Conservation (phyloP, 2,797 vertebrate species). For the Enteromius viviparus region DNA sequence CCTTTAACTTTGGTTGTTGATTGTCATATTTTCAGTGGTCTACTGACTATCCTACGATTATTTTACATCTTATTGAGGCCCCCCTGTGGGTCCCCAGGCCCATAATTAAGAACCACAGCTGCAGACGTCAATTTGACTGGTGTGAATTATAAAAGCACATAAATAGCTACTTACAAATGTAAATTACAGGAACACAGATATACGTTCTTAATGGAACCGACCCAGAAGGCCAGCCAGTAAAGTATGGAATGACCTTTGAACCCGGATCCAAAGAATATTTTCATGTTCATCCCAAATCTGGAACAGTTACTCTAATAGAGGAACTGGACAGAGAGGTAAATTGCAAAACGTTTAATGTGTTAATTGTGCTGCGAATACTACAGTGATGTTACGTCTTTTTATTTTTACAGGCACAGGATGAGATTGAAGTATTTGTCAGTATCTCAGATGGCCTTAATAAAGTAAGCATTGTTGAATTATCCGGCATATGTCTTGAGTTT, state of each 20-base stretch:
- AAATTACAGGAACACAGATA: constrained; percentile 84
- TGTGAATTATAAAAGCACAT: neutral
- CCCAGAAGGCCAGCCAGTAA: constrained; percentile 89
- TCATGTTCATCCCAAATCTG: constrained; percentile 81
- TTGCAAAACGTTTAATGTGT: neutral
- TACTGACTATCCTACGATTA: neutral
- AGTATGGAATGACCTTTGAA: constrained; percentile 87
- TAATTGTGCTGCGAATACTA: neutral
- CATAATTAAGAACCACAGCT: neutral
- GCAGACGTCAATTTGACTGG: neutral
- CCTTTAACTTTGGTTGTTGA: neutral
- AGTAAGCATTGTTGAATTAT: constrained; percentile 72
- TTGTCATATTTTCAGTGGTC: neutral
- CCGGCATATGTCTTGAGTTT: neutral
- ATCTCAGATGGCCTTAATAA: constrained; percentile 92
- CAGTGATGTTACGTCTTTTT: constrained; percentile 19
- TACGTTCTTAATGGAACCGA: constrained; percentile 94
- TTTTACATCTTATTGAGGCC: neutral
- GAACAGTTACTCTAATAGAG: constrained; percentile 88
- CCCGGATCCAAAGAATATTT: constrained; percentile 87
- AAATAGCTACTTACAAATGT: neutral
- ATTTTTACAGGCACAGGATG: constrained; percentile 85
- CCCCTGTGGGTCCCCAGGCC: too few relatives aligned
- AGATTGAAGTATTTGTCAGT: constrained; percentile 89
- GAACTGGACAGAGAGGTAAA: constrained; percentile 94